Base-by-base conservation (phyloP, 1,140 invertebrate genomes). In the Drosophila pallidifrons region DNA sequence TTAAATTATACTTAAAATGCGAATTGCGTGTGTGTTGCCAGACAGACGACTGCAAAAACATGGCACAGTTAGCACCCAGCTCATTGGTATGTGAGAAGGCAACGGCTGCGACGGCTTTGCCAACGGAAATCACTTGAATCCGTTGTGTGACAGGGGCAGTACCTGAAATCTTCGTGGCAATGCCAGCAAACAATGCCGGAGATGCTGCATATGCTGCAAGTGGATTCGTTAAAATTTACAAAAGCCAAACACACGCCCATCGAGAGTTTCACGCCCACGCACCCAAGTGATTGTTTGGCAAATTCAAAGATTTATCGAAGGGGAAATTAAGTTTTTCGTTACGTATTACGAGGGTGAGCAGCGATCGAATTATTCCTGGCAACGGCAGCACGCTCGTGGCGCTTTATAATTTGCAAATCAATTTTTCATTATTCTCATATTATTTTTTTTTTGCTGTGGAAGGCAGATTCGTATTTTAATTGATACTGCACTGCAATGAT, bases 41-140 rank as follows among this genome's bases (percentile, higher is more conserved):
- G 41, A 64, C 59, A 76, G 51, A 69, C 63, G 7, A 3, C 45
- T 15, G 45, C 16, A 15, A 52, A 58, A 60, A 58, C 55, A 49
- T 66, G 59, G 59, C 46, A 64, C 61, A 76, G 55, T 58, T 64
- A 61, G 35, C 13, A 10, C 55, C 3, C 25, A 38, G 11, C 60
- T 79, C 75, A 82, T 85, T 87, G 79, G 68, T 82, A 86, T 87
- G 82, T 87, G 71, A 46, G 64, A 60, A 64, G 61, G 60, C 45
- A 47, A 30, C 67, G 67, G 38, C 38, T 59, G 77, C 60, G 7
- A 65, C 46, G 68, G 77, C 75, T 69, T 79, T 79, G 49, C 30
- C n/a, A 68, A 51, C 72, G 82, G 82, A 87, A 86, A 87, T 86
- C 82, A 79, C 75, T 87, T 52, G 78, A 68, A 85, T 51, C 52